Percentiles rank a stretch among this genome's conserved stretches.
phyloP scores from a whole-genome alignment of 2,113 vertebrate species.

The Barbus barbus region DNA sequence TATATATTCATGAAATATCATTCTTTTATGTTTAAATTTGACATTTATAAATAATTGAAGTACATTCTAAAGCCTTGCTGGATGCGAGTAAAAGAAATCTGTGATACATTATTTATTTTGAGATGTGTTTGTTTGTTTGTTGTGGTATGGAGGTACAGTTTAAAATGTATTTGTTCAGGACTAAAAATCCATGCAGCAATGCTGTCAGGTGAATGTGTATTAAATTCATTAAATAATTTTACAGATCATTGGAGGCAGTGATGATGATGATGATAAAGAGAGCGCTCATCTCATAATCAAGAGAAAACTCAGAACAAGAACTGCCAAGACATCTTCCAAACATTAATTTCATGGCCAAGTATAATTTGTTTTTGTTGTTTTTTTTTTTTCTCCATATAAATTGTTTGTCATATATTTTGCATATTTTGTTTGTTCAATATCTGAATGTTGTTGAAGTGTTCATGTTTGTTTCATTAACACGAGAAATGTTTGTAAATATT shows the following conservation, averaged over 20 bases:
- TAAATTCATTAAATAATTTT: constrained; percentile 49
- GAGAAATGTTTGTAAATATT: constrained; percentile 27
- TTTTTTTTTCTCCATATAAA: neutral
- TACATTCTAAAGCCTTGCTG: neutral
- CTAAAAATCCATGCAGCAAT: neutral
- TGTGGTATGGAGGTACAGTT: neutral
- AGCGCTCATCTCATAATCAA: constrained; percentile 89
- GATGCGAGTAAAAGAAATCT: neutral
- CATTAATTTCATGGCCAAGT: neutral
- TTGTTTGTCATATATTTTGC: neutral
- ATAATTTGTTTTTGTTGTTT: neutral
- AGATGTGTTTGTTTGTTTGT: neutral
- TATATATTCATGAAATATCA: too few species aligned
- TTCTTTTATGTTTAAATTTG: too few species aligned
- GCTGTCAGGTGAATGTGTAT: neutral
- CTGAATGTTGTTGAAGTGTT: neutral
- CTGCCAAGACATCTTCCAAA: constrained; percentile 62
- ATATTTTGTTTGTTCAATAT: neutral
- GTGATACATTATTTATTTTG: neutral
- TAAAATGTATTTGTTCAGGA: neutral
- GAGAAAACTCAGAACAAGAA: constrained; percentile 80
- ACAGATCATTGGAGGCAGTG: constrained; percentile 71
- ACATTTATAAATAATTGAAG: neutral
- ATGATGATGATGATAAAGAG: constrained; percentile 72
- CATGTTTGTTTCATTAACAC: neutral